A percentile compares a stretch with the other conserved stretches of the same genome.
phyloP scores from a whole-genome alignment of 2,888 invertebrate genomes.

The Himalopsyche anomala region DNA sequence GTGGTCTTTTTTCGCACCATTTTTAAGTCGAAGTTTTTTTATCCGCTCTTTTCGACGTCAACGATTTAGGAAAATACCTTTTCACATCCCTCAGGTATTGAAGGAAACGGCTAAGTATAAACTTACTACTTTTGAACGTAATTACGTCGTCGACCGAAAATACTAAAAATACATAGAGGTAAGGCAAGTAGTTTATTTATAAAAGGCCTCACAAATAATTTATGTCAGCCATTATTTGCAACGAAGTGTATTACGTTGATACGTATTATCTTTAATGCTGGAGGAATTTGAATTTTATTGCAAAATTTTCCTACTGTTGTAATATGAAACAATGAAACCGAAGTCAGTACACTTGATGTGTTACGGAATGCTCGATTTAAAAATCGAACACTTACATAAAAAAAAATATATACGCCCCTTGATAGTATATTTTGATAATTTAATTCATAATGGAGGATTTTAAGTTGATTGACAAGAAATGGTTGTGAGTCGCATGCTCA shows the following conservation, averaged over 20 bases:
- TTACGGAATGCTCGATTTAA: too few relatives aligned
- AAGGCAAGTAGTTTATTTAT: neutral
- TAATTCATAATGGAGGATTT: too few relatives aligned
- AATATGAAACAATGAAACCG: neutral
- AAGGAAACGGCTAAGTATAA: conserved; percentile 20
- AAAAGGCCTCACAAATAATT: neutral
- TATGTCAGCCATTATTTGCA: neutral
- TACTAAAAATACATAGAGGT: neutral
- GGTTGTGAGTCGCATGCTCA: too few relatives aligned
- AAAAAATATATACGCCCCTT: too few relatives aligned
- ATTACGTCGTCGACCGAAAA: conserved; percentile 12
- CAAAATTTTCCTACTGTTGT: neutral
- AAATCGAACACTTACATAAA: too few relatives aligned
- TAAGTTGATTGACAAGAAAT: too few relatives aligned
- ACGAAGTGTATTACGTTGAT: neutral
- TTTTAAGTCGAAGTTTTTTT: too few relatives aligned
- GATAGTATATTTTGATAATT: too few relatives aligned
- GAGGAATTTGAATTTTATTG: neutral
- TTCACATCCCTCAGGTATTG: conserved; percentile 3
- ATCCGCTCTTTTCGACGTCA: neutral
- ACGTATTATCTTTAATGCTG: neutral
- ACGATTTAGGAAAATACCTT: conserved; percentile 6
- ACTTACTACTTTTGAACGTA: conserved; percentile 6
- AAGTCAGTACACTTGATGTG: too few relatives aligned
- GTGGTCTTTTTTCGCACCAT: too few relatives aligned